phyloP scores from a whole-genome alignment of 1,140 invertebrate genomes.

The Ips typographus region DNA sequence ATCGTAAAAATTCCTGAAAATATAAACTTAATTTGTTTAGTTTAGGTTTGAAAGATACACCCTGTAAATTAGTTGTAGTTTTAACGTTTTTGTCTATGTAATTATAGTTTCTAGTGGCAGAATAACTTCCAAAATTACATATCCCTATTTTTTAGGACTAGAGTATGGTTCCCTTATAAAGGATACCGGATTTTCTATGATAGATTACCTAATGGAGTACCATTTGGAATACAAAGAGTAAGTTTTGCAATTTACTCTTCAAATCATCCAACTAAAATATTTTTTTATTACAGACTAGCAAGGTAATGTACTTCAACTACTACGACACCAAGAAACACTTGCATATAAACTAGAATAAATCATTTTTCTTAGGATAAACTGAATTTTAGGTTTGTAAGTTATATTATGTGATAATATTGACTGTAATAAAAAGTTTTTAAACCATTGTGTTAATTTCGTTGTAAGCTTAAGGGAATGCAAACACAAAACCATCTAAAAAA shows the following conservation, averaged over 20 bases:
- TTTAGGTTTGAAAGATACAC: too few species aligned
- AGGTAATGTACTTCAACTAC: slow-evolving; percentile 29
- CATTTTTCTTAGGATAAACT: not conserved
- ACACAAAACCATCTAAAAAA: too few species aligned
- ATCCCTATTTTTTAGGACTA: slow-evolving; percentile 17
- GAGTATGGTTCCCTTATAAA: slow-evolving; percentile 38
- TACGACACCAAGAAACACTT: slow-evolving; percentile 28
- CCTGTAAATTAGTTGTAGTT: too few species aligned
- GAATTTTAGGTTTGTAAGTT: not conserved
- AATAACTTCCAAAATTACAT: not conserved
- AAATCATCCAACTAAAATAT: not conserved
- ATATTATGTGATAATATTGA: not conserved
- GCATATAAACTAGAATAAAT: slow-evolving; percentile 19
- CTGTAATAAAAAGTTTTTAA: not conserved
- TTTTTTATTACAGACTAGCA: slow-evolving; percentile 23
- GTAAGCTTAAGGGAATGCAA: too few species aligned
- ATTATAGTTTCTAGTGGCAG: not conserved
- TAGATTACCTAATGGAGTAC: slow-evolving; percentile 33
- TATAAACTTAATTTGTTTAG: too few species aligned
- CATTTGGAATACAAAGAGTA: slow-evolving; percentile 37
- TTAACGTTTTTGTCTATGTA: too few species aligned
- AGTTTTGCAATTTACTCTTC: slow-evolving; percentile 7
- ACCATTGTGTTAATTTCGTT: too few species aligned
- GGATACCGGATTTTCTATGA: slow-evolving; percentile 33
- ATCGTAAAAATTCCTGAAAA: too few species aligned